Percentiles rank a stretch among this genome's conserved stretches.
phyloP scores from a whole-genome alignment of 1,140 invertebrate species.

The Phortica variegata region DNA sequence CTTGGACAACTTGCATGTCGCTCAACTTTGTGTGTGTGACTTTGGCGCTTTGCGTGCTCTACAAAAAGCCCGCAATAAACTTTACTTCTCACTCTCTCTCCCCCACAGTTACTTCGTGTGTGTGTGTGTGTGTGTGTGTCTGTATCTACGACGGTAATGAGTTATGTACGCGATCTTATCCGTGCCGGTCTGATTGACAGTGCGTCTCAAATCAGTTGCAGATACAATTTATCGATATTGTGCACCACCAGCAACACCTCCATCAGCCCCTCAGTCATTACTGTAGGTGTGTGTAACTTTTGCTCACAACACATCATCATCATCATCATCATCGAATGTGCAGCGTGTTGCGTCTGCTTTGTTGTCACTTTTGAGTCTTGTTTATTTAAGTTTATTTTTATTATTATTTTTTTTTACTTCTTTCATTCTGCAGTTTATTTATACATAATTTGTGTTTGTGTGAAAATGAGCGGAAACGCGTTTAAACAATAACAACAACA shows the following conservation, averaged over 20 bases:
- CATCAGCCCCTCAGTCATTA: neutral
- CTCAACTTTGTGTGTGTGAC: too few relatives aligned
- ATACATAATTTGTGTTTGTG: constrained; percentile 33
- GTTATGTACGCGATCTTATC: constrained; percentile 52
- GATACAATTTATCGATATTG: constrained; percentile 14
- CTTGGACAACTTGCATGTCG: too few relatives aligned
- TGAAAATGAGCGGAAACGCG: constrained; percentile 30
- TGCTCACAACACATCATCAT: neutral
- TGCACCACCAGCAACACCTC: constrained; percentile 12
- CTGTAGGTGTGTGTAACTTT: neutral
- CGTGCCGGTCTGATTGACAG: constrained; percentile 1
- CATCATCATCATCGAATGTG: neutral
- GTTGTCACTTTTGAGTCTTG: constrained; percentile 41
- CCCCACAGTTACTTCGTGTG: neutral
- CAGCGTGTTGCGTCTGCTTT: constrained; percentile 29
- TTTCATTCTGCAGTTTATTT: constrained; percentile 37
- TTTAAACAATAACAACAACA: constrained; percentile 35
- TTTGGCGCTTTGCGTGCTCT: too few relatives aligned
- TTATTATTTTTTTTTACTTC: too few relatives aligned
- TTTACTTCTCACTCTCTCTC: too few relatives aligned
- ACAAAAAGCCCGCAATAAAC: too few relatives aligned
- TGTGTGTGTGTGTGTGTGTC: neutral
- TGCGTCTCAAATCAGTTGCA: constrained; percentile 28
- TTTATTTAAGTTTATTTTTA: constrained; percentile 44
- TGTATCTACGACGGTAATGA: constrained; percentile 31